These are phyloP conservation scores for Mechanitis mazaeus DNA, from an alignment of 2,888 invertebrate genomes.

Conservation along the genomic window DNA sequence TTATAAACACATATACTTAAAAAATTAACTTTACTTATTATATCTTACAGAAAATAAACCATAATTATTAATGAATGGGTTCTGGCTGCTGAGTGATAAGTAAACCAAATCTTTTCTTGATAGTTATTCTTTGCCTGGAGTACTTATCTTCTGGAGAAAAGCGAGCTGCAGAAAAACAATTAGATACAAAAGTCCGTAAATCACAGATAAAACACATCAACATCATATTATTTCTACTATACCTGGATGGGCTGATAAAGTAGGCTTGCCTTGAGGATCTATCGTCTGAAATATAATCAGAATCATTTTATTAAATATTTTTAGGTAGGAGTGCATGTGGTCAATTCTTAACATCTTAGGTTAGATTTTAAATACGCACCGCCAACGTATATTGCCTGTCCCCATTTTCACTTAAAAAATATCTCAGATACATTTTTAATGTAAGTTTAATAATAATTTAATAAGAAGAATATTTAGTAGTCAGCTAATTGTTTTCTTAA, in stretches of 20 bases:
- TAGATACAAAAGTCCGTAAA: not conserved
- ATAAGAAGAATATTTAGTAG: no score
- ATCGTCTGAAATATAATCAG: constrained; percentile 79
- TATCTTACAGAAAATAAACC: not conserved
- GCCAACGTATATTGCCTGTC: constrained; percentile 91
- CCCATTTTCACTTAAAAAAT: constrained; percentile 83
- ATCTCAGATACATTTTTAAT: constrained; percentile 64
- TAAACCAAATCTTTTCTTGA: constrained; percentile 93
- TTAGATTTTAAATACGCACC: constrained; percentile 68
- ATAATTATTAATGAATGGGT: constrained; percentile 74
- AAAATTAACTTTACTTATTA: not conserved
- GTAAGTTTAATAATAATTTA: not conserved
- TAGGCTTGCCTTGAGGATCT: constrained; percentile 86
- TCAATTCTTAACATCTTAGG: constrained; percentile 8
- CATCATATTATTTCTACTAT: constrained; percentile 11
- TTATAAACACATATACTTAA: not conserved
- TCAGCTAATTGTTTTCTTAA: no score
- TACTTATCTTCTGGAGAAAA: constrained; percentile 97
- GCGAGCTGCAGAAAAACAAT: constrained; percentile 78
- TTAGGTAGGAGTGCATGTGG: constrained; percentile 6
- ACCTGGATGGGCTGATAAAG: constrained; percentile 93
- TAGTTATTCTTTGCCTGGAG: constrained; percentile 89
- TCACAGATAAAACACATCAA: not conserved
- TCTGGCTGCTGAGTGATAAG: constrained; percentile 89
- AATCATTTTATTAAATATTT: not conserved